These are phyloP conservation scores for Cotesia vestalis DNA, from an alignment of 1,140 invertebrate species.

Conservation along the genomic window DNA sequence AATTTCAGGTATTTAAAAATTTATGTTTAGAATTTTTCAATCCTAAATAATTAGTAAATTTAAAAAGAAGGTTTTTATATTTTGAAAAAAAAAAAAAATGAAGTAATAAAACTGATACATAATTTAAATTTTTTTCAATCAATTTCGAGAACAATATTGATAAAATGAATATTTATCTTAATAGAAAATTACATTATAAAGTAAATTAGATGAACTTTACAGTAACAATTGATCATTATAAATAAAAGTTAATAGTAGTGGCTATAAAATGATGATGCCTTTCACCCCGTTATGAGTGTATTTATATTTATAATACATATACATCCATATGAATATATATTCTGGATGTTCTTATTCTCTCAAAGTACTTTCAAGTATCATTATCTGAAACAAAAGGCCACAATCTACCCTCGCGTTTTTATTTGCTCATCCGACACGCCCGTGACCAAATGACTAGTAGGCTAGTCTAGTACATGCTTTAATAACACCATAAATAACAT, in stretches of 20 bases:
- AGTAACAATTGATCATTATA: neutral
- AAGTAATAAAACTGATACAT: too few relatives aligned
- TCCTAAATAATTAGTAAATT: too few relatives aligned
- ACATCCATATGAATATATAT: slow-evolving; percentile 3
- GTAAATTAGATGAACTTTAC: slow-evolving; percentile 7
- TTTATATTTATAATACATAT: slow-evolving; percentile 52
- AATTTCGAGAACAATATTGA: too few relatives aligned
- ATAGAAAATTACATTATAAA: neutral
- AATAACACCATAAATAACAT: too few relatives aligned
- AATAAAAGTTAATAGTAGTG: slow-evolving; percentile 4
- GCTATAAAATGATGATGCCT: slow-evolving; percentile 40
- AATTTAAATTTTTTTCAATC: too few relatives aligned
- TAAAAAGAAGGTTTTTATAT: too few relatives aligned
- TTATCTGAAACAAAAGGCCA: slow-evolving; percentile 7
- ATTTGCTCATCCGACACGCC: slow-evolving; percentile 45
- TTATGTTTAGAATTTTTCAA: too few relatives aligned
- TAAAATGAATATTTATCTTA: too few relatives aligned
- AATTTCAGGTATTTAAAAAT: too few relatives aligned
- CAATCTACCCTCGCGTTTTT: slow-evolving; percentile 7
- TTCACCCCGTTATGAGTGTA: slow-evolving; percentile 49
- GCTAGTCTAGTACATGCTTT: neutral
- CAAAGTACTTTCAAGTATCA: neutral
- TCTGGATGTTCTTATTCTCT: neutral
- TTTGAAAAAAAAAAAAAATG: too few relatives aligned
- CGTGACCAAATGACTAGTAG: slow-evolving; percentile 19